phyloP scores from a whole-genome alignment of 2,797 vertebrate species.

The Sebastes matsubarae region DNA sequence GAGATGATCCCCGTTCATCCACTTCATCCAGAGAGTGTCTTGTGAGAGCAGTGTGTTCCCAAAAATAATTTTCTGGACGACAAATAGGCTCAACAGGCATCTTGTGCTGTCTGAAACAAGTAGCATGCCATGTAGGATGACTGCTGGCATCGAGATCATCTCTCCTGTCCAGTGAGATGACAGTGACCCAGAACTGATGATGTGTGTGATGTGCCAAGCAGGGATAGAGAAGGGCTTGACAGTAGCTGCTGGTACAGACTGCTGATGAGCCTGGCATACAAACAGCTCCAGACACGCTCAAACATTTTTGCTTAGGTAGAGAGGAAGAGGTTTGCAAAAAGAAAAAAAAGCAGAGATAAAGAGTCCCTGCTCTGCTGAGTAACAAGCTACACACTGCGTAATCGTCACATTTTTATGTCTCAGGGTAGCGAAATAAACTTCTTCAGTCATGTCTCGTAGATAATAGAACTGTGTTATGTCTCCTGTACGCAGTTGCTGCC shows the following conservation, averaged over 20 bases:
- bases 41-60: not conserved
- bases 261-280: slow-evolving; percentile 32
- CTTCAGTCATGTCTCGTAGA: slow-evolving; percentile 10
- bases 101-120: slow-evolving; percentile 18
- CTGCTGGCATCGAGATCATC: slow-evolving; percentile 46
- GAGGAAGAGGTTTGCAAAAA: not conserved
- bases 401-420: slow-evolving; percentile 14
- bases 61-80: slow-evolving; percentile 14
- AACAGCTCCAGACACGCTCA: not conserved
- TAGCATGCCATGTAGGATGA: slow-evolving; percentile 21
- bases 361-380: not conserved
- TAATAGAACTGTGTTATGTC: slow-evolving; percentile 39
- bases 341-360: slow-evolving; percentile 2
- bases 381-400: slow-evolving; percentile 4
- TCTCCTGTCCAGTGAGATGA: slow-evolving; percentile 31
- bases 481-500: slow-evolving; percentile 9
- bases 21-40: not conserved
- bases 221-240: slow-evolving; percentile 43
- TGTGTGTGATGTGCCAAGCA: slow-evolving; percentile 41
- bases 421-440: slow-evolving; percentile 24
- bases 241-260: slow-evolving; percentile 19
- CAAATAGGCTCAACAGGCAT: slow-evolving; percentile 23
- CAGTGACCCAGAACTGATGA: slow-evolving; percentile 54
- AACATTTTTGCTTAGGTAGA: not conserved
- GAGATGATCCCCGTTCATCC: slow-evolving; percentile 24